Evolutionary conservation across 2,113 vertebrate genomes (phyloP), one percentile per base, ranked within the genome.

Genomic region (Capreolus pygargus): DNA sequence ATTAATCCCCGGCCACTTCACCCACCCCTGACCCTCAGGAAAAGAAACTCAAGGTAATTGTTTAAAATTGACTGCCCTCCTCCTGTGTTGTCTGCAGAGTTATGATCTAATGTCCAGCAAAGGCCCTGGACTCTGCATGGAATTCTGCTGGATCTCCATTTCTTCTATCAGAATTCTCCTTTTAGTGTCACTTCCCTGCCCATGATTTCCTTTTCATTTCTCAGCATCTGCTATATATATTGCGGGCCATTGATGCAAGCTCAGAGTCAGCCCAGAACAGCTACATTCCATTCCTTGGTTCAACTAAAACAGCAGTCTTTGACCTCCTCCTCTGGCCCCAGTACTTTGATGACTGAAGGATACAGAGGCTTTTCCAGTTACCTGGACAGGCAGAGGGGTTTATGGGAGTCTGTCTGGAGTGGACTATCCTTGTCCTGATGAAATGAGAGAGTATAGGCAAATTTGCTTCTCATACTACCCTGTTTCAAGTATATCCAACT

Each of bases 171-270:
- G 67, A 92, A 93, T 94, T 95, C 88, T 97, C 94, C 95, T 93
- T 97, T 91, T 91, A 95, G 96, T 97, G 96, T 98, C 95, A 89
- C 95, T 93, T 95, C 94, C 96, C 97, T 98, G 93, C 97, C 97
- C 97, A 94, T 97, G 97, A 97, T 97, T 98, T 96, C 96, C 95
- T 96, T 88, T 85, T 97, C 97, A 97, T 97, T 97, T 76, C 89
- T 97, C 89, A 91, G 86, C 97, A 94, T 97, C 79, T 36, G 83
- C 97, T 97, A 93, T 97, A 95, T 60, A 76, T 95, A 95, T 76
- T 81, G 95, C 23, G 25, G 93, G 91, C 94, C 95, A 92, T 94
- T 90, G 76, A 95, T 93, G 89, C 82, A 97, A 98, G 55, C 6
- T 2, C 86, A 93, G 54, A 21, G 43, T 91, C 45, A 96, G 74